Conservation (phyloP, 2,113 vertebrate genomes). For the Lasiurus borealis region DNA sequence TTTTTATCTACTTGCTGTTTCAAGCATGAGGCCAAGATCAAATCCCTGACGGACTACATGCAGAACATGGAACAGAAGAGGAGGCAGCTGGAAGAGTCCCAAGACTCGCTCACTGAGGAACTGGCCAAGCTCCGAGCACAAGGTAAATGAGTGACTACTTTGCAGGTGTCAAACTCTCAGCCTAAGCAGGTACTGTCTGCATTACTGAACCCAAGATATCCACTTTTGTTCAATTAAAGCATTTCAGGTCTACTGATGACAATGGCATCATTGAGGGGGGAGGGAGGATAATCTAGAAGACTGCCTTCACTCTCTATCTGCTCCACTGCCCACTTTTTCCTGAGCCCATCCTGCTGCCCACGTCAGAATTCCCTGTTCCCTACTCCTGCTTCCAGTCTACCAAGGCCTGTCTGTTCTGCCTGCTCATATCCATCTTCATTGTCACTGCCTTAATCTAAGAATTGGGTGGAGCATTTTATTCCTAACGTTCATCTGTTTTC, state of each 20-base stretch:
- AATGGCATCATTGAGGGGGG: neutral
- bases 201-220: rapidly evolving
- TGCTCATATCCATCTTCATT: neutral
- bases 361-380: neutral
- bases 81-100: constrained; percentile 94
- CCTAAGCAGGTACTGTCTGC: neutral
- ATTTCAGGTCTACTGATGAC: constrained; percentile 1
- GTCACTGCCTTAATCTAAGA: neutral
- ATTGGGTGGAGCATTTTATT: neutral
- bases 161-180: neutral
- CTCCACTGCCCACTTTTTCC: neutral
- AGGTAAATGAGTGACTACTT: constrained; percentile 82
- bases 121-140: constrained; percentile 93
- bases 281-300: neutral
- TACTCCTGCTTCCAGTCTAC: neutral
- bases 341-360: neutral
- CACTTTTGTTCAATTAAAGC: neutral
- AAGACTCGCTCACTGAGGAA: constrained; percentile 93
- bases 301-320: neutral
- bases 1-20: constrained; percentile 45
- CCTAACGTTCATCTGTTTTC: neutral
- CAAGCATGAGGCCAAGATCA: constrained; percentile 97
- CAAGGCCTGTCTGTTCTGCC: neutral
- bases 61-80: constrained; percentile 96
- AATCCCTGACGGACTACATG: constrained; percentile 96